These are phyloP conservation scores for Plecturocebus donacophilus DNA, from an alignment of 2,113 vertebrate species.

Conservation along the genomic window DNA sequence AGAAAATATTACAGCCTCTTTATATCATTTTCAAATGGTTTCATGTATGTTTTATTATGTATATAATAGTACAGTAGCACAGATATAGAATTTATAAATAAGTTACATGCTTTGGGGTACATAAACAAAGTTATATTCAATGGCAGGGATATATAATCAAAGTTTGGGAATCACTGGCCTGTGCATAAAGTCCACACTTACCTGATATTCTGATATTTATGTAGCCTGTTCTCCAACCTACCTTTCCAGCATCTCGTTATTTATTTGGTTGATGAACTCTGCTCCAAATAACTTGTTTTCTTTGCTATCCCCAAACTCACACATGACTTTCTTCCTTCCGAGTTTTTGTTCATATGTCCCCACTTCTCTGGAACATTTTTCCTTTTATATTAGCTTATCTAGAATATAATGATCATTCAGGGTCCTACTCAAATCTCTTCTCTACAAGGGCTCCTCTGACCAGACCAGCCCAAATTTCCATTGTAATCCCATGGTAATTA, in stretches of 20 bases:
- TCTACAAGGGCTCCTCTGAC: neutral
- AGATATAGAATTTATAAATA: neutral
- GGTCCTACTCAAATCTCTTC: neutral
- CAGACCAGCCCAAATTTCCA: neutral
- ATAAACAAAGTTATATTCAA: neutral
- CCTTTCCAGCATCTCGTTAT: neutral
- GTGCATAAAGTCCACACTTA: neutral
- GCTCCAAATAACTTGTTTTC: neutral
- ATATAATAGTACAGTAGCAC: neutral
- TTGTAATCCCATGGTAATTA: neutral
- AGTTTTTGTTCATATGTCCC: neutral
- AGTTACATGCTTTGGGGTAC: neutral
- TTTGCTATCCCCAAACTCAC: neutral
- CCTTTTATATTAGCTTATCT: conserved; percentile 9
- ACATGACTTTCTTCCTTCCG: neutral
- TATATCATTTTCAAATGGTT: neutral
- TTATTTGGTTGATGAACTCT: neutral
- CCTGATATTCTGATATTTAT: neutral
- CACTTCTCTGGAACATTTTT: neutral
- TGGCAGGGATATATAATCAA: neutral
- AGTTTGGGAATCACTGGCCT: neutral
- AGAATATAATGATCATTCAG: neutral
- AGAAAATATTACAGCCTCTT: neutral
- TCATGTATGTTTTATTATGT: neutral
- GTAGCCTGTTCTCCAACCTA: neutral